Evolutionary conservation across 30 jellyfish, hydroid and myxozoan genomes (phyloP).

Genomic region (Aurelia aurita): DNA sequence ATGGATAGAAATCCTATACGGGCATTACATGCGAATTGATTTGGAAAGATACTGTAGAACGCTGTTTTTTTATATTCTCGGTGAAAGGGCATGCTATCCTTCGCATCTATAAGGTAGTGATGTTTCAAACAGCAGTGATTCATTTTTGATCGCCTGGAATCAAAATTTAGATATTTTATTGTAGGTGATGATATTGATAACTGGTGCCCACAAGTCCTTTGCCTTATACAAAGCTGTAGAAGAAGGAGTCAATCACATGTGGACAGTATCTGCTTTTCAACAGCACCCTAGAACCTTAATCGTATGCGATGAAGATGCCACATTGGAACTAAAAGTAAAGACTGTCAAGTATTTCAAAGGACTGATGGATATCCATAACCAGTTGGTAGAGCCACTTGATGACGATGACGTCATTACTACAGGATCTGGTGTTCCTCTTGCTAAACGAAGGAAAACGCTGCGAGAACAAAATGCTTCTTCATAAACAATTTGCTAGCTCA

Average conservation of each 20-base stretch:
- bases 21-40: no score
- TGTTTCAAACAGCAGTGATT: no score
- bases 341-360: constrained; percentile 98
- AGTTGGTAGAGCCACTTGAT: constrained; percentile 77
- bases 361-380: constrained; percentile 87
- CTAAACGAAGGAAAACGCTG: constrained; percentile 50
- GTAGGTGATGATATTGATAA: constrained; percentile 92
- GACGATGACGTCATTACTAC: constrained; percentile 44
- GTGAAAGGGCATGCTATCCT: no score
- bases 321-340: constrained; percentile 91
- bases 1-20: no score
- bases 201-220: constrained; percentile 95
- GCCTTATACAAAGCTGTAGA: constrained; percentile 94
- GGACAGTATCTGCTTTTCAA: constrained; percentile 99
- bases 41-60: no score
- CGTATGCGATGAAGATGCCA: constrained; percentile 96
- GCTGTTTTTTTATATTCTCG: no score
- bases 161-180: neutral
- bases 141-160: no score
- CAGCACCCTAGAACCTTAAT: constrained; percentile 91
- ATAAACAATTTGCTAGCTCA: no score
- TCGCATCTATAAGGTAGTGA: no score
- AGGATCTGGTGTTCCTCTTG: constrained; percentile 71
- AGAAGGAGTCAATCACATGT: constrained; percentile 98
- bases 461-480: neutral